These are phyloP conservation scores for Bufo gargarizans DNA, from an alignment of 2,113 vertebrate species.

Conservation along the genomic window DNA sequence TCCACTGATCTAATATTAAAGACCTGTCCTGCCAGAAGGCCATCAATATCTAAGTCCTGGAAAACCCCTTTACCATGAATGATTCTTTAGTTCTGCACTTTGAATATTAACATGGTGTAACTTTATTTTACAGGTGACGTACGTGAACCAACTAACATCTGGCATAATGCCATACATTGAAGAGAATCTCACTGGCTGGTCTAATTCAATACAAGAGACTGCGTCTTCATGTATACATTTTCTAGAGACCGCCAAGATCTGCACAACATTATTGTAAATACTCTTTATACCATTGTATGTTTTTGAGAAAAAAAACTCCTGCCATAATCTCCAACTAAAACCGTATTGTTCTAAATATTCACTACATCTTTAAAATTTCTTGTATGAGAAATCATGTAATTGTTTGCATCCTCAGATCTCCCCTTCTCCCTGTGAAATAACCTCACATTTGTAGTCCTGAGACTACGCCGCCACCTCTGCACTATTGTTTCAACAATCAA, in stretches of 20 bases:
- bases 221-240: constrained; percentile 75
- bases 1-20: too few species aligned
- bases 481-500: neutral
- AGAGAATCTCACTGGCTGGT: constrained; percentile 75
- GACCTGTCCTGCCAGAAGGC: too few species aligned
- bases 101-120: neutral
- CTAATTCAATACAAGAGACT: constrained; percentile 76
- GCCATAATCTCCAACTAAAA: neutral
- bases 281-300: neutral
- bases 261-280: constrained; percentile 41
- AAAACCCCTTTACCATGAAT: too few species aligned
- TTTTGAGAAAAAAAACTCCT: neutral
- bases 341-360: neutral
- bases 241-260: constrained; percentile 64
- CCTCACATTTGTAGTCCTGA: too few species aligned
- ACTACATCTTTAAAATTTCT: neutral
- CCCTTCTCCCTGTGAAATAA: too few species aligned
- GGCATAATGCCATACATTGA: constrained; percentile 71
- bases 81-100: too few species aligned
- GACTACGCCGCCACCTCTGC: neutral
- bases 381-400: too few species aligned
- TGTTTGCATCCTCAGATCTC: too few species aligned
- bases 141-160: constrained; percentile 73
- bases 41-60: too few species aligned
- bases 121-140: constrained; percentile 73